phyloP scores from a whole-genome alignment of 2,797 vertebrate genomes.

The Ctenopoma multispine region DNA sequence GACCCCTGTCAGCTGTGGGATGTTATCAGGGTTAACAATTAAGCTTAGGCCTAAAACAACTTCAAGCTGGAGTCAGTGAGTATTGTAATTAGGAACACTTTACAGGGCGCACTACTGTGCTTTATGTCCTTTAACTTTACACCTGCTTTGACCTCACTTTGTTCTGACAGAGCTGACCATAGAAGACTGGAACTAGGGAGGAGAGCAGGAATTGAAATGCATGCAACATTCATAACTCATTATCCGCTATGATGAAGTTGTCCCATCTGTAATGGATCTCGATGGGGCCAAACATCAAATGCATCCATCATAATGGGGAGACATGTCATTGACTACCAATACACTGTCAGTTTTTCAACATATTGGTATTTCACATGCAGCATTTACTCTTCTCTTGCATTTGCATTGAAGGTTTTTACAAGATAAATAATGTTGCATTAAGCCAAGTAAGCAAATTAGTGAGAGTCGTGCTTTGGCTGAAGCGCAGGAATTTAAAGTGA shows the following conservation, averaged over 20 bases:
- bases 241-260: conserved; percentile 60
- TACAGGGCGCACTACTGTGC: conserved; percentile 29
- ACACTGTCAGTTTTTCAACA: conserved; percentile 18
- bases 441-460: conserved; percentile 6
- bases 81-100: conserved; percentile 69
- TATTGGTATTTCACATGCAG: not conserved
- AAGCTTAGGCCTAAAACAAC: conserved; percentile 72
- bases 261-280: conserved; percentile 39
- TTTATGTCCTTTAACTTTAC: conserved; percentile 52
- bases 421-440: conserved; percentile 13
- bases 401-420: conserved; percentile 28
- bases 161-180: conserved; percentile 19
- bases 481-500: not conserved
- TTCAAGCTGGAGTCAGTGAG: conserved; percentile 61
- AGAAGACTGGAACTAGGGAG: not conserved
- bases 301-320: conserved; percentile 57
- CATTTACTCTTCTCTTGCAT: not conserved
- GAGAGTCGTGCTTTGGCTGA: not conserved
- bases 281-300: conserved; percentile 36
- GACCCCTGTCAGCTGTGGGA: conserved; percentile 70
- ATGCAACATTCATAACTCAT: conserved; percentile 50
- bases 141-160: conserved; percentile 35
- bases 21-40: conserved; percentile 79
- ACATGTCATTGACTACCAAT: conserved; percentile 59
- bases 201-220: conserved; percentile 35